Percentiles rank a stretch among this genome's conserved stretches.
These are phyloP conservation scores for Drosophila seguyi DNA, from an alignment of 1,140 invertebrate species.

Conservation along the genomic window DNA sequence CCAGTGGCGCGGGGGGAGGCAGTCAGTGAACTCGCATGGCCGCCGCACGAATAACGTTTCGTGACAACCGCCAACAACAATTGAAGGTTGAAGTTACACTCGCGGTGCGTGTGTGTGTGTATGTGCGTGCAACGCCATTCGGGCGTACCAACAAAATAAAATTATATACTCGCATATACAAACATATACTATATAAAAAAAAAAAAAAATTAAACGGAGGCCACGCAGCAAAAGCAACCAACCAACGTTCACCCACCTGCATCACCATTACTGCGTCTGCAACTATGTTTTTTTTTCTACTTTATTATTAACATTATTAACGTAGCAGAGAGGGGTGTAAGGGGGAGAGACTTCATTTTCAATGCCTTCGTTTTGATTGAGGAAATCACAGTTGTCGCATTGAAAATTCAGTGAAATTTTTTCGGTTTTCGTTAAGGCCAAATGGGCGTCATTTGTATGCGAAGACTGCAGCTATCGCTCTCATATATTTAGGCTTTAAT, in stretches of 20 bases:
- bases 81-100: slow-evolving; percentile 82
- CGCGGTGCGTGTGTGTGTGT: slow-evolving; percentile 49
- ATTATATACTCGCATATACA: slow-evolving; percentile 20
- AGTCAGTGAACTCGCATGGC: slow-evolving; percentile 82
- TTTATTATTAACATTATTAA: slow-evolving; percentile 65
- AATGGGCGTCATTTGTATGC: slow-evolving; percentile 53
- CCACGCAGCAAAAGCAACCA: slow-evolving; percentile 72
- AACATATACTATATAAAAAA: slow-evolving; percentile 24
- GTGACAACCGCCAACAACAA: slow-evolving; percentile 76
- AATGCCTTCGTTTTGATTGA: slow-evolving; percentile 82
- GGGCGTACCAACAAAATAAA: slow-evolving; percentile 73
- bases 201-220: slow-evolving; percentile 69
- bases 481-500: slow-evolving; percentile 46
- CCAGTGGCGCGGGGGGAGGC: slow-evolving; percentile 61
- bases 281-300: slow-evolving; percentile 15
- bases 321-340: background rate
- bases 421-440: slow-evolving; percentile 53
- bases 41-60: slow-evolving; percentile 82
- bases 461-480: slow-evolving; percentile 11
- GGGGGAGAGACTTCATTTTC: slow-evolving; percentile 41
- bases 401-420: slow-evolving; percentile 82
- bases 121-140: slow-evolving; percentile 82
- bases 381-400: slow-evolving; percentile 72
- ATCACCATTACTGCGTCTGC: slow-evolving; percentile 10
- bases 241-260: slow-evolving; percentile 34